Evolutionary conservation across 2,797 vertebrate genomes (phyloP).

Genomic region (Sternarchorhynchus goeldii): DNA sequence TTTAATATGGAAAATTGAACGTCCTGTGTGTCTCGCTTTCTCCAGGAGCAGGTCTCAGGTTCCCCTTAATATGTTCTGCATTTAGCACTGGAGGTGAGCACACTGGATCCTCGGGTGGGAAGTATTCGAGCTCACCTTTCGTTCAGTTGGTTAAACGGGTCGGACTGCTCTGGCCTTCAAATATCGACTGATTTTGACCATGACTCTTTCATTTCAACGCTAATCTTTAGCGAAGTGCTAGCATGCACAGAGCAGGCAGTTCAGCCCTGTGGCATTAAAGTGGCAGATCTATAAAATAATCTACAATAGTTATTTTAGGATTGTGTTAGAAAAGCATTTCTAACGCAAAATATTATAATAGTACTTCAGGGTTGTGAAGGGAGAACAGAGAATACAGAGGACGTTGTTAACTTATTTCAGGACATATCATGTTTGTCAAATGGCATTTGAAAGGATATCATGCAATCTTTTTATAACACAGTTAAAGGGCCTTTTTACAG

Average conservation of each 20-base stretch:
- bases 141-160: conserved; percentile 32
- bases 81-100: conserved; percentile 47
- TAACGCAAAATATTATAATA: too few relatives aligned
- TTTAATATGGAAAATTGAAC: conserved; percentile 26
- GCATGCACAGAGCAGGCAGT: background rate
- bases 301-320: too few relatives aligned
- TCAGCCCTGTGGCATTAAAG: conserved; percentile 1
- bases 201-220: conserved; percentile 46
- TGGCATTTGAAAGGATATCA: too few relatives aligned
- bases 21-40: conserved; percentile 9
- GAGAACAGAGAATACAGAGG: too few relatives aligned
- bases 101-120: conserved; percentile 2
- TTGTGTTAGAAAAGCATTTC: too few relatives aligned
- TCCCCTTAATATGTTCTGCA: conserved; percentile 52
- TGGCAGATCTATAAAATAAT: background rate
- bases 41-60: conserved; percentile 23
- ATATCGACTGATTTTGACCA: conserved; percentile 20
- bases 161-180: conserved; percentile 47
- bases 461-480: background rate
- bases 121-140: conserved; percentile 21
- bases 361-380: too few relatives aligned
- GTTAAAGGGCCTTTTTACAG: background rate
- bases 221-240: conserved; percentile 28
- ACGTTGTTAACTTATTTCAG: too few relatives aligned
- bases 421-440: too few relatives aligned